Evolutionary conservation across 2,888 invertebrate genomes (phyloP), one percentile per base, ranked within the genome.

Genomic region (Drosophila prolongata): DNA sequence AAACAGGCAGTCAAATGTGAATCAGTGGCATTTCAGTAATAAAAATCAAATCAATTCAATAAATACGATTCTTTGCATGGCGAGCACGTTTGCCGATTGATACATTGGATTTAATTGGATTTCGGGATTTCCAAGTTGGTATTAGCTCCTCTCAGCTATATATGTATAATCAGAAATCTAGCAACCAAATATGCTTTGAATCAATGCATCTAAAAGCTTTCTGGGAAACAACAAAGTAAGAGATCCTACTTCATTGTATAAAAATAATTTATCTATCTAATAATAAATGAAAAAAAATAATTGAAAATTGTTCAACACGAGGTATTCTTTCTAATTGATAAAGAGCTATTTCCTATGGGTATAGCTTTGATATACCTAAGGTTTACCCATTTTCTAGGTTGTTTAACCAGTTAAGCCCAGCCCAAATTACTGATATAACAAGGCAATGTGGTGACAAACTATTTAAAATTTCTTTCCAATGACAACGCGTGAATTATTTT

Each of bases 391-490:
- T n/a, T 6, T 6, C 2, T 10, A 10, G 6, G 30, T n/a, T n/a
- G 6, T 1, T 3, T 14, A 16, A 35, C 14, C 6, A 11, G 6
- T 27, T n/a, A 1, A 11, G 16, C 6, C 34, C 1, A 19, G 13
- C 19, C 44, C 9, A 16, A 14, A 11, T 3, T 11, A 1, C 16
- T 37, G 50, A 6, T 34, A 11, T 47, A 34, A 16, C 47, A 34
- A 10, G 47, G 34, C 30, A 34, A 49, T 34, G 14, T n/a, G 35
- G 35, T 19, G 49, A 49, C 49, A 49, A 30, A 49, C 34, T 6
- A 49, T 13, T 49, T 35, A 8, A 49, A 16, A 73, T 77, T 72
- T 78, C n/a, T 70, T 80, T 73, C 6, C 58, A 80, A 75, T 70
- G 69, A 46, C 76, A 44, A 27, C 60, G 74, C 66, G 53, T 67